A percentile compares a stretch with the other conserved stretches of the same genome.
Evolutionary conservation across 2,113 vertebrate species (phyloP).

Genomic region (Ochotona curzoniae): DNA sequence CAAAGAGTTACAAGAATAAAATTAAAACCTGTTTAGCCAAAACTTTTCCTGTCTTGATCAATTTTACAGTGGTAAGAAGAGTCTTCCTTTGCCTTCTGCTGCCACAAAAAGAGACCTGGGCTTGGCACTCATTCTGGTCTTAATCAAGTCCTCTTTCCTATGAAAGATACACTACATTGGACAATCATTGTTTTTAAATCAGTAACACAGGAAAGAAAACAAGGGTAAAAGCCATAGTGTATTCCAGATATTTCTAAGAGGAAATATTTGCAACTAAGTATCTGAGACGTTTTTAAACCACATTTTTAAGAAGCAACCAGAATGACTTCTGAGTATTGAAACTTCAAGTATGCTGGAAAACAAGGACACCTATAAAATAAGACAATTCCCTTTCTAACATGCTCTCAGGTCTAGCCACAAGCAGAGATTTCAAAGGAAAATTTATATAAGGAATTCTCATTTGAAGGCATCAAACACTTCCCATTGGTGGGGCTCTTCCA

Average conservation of each 20-base stretch:
- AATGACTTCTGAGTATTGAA: conserved; percentile 56
- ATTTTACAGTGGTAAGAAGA: not conserved
- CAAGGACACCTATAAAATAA: conserved; percentile 50
- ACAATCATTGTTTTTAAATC: conserved; percentile 55
- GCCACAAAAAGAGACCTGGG: not conserved
- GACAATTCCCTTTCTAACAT: conserved; percentile 38
- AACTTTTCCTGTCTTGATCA: not conserved
- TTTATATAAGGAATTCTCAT: conserved; percentile 51
- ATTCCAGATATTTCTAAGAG: conserved; percentile 9
- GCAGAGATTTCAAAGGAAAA: conserved; percentile 18
- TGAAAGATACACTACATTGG: conserved; percentile 33
- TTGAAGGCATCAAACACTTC: conserved; percentile 2
- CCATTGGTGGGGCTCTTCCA: not conserved
- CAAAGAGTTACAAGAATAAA: conserved; percentile 48
- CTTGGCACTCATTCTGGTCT: not conserved
- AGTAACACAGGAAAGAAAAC: not conserved
- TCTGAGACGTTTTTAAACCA: conserved; percentile 58
- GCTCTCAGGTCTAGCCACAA: conserved; percentile 20
- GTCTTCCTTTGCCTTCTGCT: not conserved
- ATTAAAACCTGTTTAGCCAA: not conserved
- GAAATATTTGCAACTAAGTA: conserved; percentile 50
- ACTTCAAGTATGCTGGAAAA: conserved; percentile 51
- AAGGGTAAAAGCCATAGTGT: not conserved
- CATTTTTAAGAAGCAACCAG: conserved; percentile 22
- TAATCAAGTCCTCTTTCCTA: conserved; percentile 35